Percentiles rank a stretch among this genome's conserved stretches.
phyloP scores from a whole-genome alignment of 2,113 vertebrate genomes.

The Nannospalax galili region DNA sequence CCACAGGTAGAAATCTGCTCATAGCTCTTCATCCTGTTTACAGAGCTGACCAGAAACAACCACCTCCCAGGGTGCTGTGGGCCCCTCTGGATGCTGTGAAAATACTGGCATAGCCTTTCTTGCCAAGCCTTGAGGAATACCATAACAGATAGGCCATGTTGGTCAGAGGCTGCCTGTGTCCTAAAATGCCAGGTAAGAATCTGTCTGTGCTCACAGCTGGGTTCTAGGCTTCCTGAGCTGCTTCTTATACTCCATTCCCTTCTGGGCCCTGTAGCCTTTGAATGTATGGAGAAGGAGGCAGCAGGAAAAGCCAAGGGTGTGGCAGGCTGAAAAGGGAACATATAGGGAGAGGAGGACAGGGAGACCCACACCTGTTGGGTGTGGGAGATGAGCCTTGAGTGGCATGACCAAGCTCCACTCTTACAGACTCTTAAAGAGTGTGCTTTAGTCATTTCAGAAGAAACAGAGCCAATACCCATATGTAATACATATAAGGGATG shows the following conservation, averaged over 20 bases:
- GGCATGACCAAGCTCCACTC: background rate
- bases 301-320: background rate
- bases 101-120: background rate
- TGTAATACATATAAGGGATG: background rate
- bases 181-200: background rate
- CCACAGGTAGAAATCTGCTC: too few relatives aligned
- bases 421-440: background rate
- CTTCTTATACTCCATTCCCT: background rate
- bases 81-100: background rate
- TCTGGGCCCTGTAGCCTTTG: background rate
- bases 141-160: background rate
- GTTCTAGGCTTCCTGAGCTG: background rate
- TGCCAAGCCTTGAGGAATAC: background rate
- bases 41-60: background rate
- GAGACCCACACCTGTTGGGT: background rate
- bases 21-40: background rate
- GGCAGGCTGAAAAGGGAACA: background rate
- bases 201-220: background rate
- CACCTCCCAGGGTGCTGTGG: background rate
- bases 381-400: background rate
- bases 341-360: background rate
- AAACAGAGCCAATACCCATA: background rate
- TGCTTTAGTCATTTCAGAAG: background rate
- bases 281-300: background rate
- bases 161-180: background rate